These are phyloP conservation scores for Ectobius pallidus DNA, from an alignment of 2,888 invertebrate genomes.

Conservation along the genomic window DNA sequence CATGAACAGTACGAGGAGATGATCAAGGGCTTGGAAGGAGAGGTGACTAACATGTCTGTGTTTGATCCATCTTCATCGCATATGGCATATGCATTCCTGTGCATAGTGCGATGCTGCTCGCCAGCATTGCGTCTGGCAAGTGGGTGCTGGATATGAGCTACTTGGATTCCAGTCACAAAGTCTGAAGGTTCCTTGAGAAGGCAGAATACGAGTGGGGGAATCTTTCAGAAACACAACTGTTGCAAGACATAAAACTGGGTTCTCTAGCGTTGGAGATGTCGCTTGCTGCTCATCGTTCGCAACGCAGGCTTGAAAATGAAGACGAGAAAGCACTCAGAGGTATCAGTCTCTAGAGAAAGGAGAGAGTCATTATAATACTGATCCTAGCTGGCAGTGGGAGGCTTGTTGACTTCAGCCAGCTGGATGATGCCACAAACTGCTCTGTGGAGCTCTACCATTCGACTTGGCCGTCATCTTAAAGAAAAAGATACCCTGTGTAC, in stretches of 20 bases:
- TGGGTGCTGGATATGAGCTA: conserved; percentile 88
- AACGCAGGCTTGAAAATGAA: conserved; percentile 59
- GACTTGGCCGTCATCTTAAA: too few relatives aligned
- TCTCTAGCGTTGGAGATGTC: conserved; percentile 48
- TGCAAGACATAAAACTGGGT: conserved; percentile 8
- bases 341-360: conserved; percentile 66
- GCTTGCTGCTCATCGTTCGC: conserved; percentile 62
- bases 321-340: conserved; percentile 60
- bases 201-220: conserved; percentile 88
- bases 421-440: too few relatives aligned
- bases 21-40: conserved; percentile 68
- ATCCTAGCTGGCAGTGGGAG: conserved; percentile 78
- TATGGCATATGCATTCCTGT: conserved; percentile 75
- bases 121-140: conserved; percentile 84
- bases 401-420: conserved; percentile 65
- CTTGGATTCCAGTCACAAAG: conserved; percentile 71
- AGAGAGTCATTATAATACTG: conserved; percentile 70
- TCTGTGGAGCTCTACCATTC: too few relatives aligned
- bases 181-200: conserved; percentile 73
- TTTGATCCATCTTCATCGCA: conserved; percentile 75
- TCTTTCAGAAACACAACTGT: conserved; percentile 52
- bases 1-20: conserved; percentile 61
- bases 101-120: conserved; percentile 87
- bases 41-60: conserved; percentile 60
- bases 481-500: too few relatives aligned